Evolutionary conservation across 2,888 invertebrate species (phyloP), one percentile per base, ranked within the genome.

Genomic region (Andricus quercusramuli): DNA sequence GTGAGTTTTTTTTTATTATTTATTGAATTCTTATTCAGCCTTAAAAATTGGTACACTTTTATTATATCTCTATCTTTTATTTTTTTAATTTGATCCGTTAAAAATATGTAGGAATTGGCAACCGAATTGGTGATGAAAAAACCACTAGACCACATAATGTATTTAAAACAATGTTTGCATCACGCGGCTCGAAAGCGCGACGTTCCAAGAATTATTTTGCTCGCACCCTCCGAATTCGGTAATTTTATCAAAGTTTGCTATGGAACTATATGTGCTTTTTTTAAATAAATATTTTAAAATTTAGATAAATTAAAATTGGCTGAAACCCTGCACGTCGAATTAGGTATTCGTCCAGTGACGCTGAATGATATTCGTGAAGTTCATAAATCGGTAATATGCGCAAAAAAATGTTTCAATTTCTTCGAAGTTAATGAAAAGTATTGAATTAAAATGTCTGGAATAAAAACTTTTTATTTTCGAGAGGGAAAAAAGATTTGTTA

Each of bases 81-180:
- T 22, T 22, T 59, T 59, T 59, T 1, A n/a, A 66, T 20, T 37
- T 20, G n/a, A 17, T 47, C 47, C 17, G 5, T 47, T 77, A 1
- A 22, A 68, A 68, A 6, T 3, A 82, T 83, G 22, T 79, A 95
- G 95, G 95, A 96, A 88, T 93, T 96, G 88, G 91, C 94, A 3
- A 93, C 93, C 76, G 95, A 95, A 87, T 89, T 96, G 22, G 91
- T 95, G 0, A 91, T 96, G 3, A 93, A 94, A 83, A 93, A 95
- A 83, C 96, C 96, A 0, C 93, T 92, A 29, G 96, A 96, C 88
- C 96, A 95, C 86, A 89, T 96, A 37, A 93, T 94, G 78, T 95
- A 95, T 85, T 93, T 95, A 90, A 95, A 95, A 87, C 93, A 95
- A 82, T 94, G 94, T 80, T 87, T 96, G 0, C 88, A 90, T 37